Percentiles rank a stretch among this genome's conserved stretches.
These are phyloP conservation scores for Prinia subflava DNA, from an alignment of 2,113 vertebrate genomes.

Conservation along the genomic window DNA sequence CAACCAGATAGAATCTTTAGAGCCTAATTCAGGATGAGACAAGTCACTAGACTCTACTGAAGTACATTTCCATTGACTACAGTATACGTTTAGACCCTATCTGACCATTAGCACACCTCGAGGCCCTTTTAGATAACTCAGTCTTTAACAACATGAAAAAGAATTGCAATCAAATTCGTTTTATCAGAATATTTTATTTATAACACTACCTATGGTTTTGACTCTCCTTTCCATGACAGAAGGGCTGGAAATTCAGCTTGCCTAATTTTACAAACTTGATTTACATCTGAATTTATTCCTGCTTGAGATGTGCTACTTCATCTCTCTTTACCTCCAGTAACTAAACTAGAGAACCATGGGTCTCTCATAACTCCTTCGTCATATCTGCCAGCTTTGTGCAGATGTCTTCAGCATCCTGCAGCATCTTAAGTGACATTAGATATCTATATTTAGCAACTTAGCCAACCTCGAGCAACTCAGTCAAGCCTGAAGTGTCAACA, in stretches of 20 bases:
- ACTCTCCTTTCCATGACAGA: background rate
- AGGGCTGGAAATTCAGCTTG: background rate
- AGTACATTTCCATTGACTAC: background rate
- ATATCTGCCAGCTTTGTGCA: background rate
- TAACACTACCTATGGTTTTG: background rate
- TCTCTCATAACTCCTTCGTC: background rate
- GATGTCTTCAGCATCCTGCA: background rate
- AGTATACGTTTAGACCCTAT: background rate
- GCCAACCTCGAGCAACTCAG: background rate
- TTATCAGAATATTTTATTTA: background rate
- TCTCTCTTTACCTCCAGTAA: background rate
- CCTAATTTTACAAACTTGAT: background rate
- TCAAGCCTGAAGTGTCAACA: background rate
- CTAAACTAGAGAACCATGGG: background rate
- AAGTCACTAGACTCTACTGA: background rate
- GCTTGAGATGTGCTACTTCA: background rate
- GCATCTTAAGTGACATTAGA: background rate
- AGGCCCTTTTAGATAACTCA: background rate
- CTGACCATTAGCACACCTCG: background rate
- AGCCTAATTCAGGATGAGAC: background rate
- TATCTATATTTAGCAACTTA: background rate
- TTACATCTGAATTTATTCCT: background rate
- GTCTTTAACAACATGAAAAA: background rate
- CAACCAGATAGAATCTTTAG: background rate
- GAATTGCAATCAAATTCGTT: background rate